Conservation (phyloP, 2,113 vertebrate species). For the Aldabrachelys gigantea region DNA sequence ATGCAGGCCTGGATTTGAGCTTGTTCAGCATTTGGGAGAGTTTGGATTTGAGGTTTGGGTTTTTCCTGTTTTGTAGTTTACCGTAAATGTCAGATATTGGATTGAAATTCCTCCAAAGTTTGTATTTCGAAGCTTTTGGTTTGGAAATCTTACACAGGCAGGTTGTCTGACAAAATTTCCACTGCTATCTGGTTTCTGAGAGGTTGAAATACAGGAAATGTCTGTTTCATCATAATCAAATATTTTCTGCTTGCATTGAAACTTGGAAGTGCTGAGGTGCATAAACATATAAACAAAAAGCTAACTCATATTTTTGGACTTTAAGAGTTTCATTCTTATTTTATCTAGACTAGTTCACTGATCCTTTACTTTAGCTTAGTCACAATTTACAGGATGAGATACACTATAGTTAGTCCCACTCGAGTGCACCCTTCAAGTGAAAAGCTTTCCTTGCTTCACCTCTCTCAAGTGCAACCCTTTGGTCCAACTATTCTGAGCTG, state of each 20-base stretch:
- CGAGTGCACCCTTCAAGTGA: background rate
- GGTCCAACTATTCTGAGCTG: background rate
- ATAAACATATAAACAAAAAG: background rate
- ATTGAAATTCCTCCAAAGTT: background rate
- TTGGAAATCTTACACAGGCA: background rate
- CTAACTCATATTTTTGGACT: background rate
- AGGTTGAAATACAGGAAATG: background rate
- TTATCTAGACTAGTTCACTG: background rate
- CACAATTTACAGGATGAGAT: background rate
- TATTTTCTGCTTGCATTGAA: background rate
- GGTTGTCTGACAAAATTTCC: background rate
- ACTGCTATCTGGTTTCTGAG: background rate
- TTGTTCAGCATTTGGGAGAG: background rate
- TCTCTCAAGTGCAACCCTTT: background rate
- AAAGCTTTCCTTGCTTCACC: background rate
- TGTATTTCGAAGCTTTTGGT: background rate
- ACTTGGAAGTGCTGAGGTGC: background rate
- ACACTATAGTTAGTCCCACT: background rate
- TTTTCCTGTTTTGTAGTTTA: background rate
- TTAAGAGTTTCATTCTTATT: background rate
- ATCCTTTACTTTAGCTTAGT: background rate
- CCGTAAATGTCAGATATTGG: background rate
- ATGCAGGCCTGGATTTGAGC: conserved; percentile 12
- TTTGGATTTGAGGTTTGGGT: background rate
- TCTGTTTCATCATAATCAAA: background rate